A percentile compares a stretch with the other conserved stretches of the same genome.
Evolutionary conservation across 1,140 invertebrate genomes (phyloP).

Genomic region (Lerema accius): DNA sequence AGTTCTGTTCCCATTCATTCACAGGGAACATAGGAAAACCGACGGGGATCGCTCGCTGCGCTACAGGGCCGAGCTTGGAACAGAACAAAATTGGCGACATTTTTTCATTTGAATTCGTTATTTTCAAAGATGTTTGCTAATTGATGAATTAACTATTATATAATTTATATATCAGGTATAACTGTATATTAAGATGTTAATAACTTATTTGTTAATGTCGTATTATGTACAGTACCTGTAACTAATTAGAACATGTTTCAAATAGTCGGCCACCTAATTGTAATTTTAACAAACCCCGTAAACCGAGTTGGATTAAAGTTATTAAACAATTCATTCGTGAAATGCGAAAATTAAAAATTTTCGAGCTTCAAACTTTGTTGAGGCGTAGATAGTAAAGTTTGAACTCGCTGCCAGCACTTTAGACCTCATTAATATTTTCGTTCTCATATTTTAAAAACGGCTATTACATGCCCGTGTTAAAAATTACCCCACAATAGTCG

Average conservation of each 20-base stretch:
- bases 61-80: conserved; percentile 51
- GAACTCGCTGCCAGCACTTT: conserved; percentile 27
- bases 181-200: too few relatives aligned
- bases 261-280: too few relatives aligned
- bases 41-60: conserved; percentile 48
- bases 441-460: conserved; percentile 28
- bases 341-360: conserved; percentile 27
- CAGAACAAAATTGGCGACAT: neutral
- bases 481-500: too few relatives aligned
- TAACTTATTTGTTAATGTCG: too few relatives aligned
- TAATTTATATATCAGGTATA: too few relatives aligned
- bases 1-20: conserved; percentile 67
- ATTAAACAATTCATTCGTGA: conserved; percentile 5
- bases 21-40: conserved; percentile 58
- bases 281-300: too few relatives aligned
- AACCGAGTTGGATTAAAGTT: neutral
- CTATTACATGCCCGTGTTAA: conserved; percentile 25
- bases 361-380: conserved; percentile 12
- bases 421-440: conserved; percentile 26
- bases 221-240: too few relatives aligned
- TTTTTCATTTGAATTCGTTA: neutral
- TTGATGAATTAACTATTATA: too few relatives aligned
- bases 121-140: too few relatives aligned
- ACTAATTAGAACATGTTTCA: too few relatives aligned
- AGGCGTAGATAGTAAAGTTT: conserved; percentile 17